Conservation (phyloP, 2,113 vertebrate species). For the Mungos mungo region DNA sequence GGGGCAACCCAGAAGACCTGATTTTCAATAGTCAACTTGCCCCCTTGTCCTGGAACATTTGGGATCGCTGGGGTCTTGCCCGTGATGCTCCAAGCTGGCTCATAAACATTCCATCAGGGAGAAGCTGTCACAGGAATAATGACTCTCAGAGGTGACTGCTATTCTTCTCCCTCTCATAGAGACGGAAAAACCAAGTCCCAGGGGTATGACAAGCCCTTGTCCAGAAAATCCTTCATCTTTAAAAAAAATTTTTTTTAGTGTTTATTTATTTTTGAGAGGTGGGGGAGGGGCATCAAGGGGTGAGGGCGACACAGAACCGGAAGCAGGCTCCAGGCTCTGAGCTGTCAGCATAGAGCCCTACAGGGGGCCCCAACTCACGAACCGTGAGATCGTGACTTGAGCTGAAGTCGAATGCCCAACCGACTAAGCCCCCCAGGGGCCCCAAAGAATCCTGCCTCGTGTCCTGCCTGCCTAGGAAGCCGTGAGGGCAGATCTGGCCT, state of each 20-base stretch:
- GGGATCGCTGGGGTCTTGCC: neutral
- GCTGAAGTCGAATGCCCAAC: too few relatives aligned
- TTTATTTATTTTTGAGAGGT: too few relatives aligned
- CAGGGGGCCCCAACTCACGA: too few relatives aligned
- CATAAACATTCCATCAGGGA: too few relatives aligned
- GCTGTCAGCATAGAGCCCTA: too few relatives aligned
- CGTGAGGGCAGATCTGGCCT: neutral
- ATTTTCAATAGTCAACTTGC: neutral
- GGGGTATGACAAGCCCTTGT: neutral
- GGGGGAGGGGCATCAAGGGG: too few relatives aligned
- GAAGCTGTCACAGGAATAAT: neutral
- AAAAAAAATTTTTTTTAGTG: too few relatives aligned
- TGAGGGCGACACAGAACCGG: too few relatives aligned
- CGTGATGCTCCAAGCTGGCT: neutral
- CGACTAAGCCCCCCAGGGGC: too few relatives aligned
- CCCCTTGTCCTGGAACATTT: neutral
- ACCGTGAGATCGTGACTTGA: too few relatives aligned
- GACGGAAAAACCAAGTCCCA: neutral
- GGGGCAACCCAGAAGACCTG: neutral
- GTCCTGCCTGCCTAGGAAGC: neutral
- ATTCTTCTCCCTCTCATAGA: neutral
- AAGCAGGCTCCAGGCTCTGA: too few relatives aligned
- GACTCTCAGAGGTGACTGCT: neutral
- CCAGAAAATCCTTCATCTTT: accelerated
- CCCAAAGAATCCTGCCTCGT: too few relatives aligned